Conservation (phyloP, 2,888 invertebrate species). For the Acanthosepion esculentum region DNA sequence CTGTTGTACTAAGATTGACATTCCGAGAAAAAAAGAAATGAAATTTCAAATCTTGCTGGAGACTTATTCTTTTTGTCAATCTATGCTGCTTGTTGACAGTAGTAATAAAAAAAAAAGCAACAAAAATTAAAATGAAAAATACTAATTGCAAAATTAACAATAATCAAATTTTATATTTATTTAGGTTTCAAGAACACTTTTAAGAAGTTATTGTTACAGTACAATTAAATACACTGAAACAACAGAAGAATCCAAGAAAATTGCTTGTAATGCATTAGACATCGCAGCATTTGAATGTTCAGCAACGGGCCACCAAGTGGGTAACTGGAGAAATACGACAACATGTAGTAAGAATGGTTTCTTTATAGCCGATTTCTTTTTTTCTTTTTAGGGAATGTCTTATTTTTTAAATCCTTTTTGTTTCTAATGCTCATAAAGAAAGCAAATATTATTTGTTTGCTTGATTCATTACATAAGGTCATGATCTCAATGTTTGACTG, state of each 20-base stretch:
- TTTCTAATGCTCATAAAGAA: background rate
- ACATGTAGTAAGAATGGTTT: slow-evolving; percentile 11
- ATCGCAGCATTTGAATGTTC: background rate
- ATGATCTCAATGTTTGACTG: too few species aligned
- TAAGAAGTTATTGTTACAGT: slow-evolving; percentile 38
- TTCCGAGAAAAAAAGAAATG: too few species aligned
- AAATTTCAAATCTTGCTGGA: too few species aligned
- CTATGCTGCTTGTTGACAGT: background rate
- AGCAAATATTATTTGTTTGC: too few species aligned
- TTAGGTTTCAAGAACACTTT: background rate
- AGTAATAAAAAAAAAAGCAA: background rate
- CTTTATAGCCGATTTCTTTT: background rate
- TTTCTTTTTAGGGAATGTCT: background rate
- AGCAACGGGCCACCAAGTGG: background rate
- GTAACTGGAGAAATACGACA: background rate
- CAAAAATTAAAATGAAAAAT: too few species aligned
- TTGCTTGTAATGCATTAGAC: background rate
- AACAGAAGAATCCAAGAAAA: background rate
- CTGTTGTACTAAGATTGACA: too few species aligned
- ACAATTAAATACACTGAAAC: background rate
- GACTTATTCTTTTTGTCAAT: background rate
- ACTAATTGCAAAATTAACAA: too few species aligned
- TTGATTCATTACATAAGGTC: too few species aligned
- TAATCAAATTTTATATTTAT: background rate
- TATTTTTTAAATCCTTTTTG: background rate